These are phyloP conservation scores for Sebastes umbrosus DNA, from an alignment of 2,797 vertebrate genomes.

Conservation along the genomic window DNA sequence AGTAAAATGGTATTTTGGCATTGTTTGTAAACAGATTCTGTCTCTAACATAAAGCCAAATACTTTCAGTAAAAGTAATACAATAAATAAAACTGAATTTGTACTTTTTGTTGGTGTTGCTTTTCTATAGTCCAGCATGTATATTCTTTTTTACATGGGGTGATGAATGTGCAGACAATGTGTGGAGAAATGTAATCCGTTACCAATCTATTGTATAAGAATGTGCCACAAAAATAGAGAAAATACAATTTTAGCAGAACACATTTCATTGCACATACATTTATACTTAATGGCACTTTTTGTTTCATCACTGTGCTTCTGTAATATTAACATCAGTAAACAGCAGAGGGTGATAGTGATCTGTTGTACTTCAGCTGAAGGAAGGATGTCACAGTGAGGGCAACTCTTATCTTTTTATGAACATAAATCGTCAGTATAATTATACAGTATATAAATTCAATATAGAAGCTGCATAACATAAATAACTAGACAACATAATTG, in stretches of 20 bases:
- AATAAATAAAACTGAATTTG: not conserved
- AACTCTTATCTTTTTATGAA: not conserved
- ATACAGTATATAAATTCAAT: not conserved
- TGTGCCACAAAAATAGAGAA: not conserved
- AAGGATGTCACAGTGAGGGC: not conserved
- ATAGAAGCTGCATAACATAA: not conserved
- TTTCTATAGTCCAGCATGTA: not conserved
- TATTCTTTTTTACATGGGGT: not conserved
- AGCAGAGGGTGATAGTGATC: slow-evolving; percentile 62
- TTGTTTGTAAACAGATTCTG: slow-evolving; percentile 4
- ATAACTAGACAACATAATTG: not conserved
- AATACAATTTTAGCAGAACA: not conserved
- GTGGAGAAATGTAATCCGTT: not conserved
- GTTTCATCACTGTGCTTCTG: slow-evolving; percentile 13
- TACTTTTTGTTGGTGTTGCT: not conserved
- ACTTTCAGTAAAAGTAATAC: not conserved
- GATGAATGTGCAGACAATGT: not conserved
- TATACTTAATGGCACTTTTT: slow-evolving; percentile 23
- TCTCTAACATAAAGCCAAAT: not conserved
- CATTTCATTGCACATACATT: not conserved
- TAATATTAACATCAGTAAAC: not conserved
- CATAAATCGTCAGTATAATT: not conserved
- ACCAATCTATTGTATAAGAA: not conserved
- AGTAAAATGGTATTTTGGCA: not conserved
- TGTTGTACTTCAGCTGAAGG: slow-evolving; percentile 11